A percentile compares a stretch with the other conserved stretches of the same genome.
phyloP scores from a whole-genome alignment of 2,888 invertebrate genomes.

The Trissonchulus sp. region DNA sequence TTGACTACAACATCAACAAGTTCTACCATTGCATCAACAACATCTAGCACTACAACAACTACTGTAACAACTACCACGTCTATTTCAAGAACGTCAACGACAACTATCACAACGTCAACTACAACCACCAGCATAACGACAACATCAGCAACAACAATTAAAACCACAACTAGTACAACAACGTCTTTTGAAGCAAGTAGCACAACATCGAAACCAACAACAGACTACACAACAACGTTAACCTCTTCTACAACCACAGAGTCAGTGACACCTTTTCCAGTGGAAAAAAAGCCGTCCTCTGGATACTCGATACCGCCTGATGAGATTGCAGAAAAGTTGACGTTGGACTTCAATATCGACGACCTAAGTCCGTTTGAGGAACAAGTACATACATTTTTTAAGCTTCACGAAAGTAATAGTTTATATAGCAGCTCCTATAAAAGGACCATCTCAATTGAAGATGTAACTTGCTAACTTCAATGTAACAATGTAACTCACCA shows the following conservation, averaged over 20 bases:
- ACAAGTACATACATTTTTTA: neutral
- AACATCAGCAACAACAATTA: neutral
- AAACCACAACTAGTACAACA: neutral
- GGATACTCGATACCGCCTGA: neutral
- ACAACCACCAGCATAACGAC: neutral
- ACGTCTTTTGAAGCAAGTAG: neutral
- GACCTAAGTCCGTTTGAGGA: neutral
- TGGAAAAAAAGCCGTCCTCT: neutral
- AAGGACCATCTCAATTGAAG: too few relatives aligned
- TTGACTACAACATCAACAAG: neutral
- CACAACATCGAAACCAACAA: neutral
- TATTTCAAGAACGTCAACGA: neutral
- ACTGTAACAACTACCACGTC: neutral
- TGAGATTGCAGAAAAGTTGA: neutral
- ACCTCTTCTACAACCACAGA: neutral
- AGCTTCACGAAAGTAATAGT: neutral
- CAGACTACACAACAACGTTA: neutral
- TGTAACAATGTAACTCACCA: too few relatives aligned
- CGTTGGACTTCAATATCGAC: neutral
- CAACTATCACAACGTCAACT: neutral
- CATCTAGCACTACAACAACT: neutral
- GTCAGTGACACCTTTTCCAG: neutral
- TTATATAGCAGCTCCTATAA: neutral
- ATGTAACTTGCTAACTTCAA: too few relatives aligned
- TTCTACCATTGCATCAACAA: neutral